phyloP scores from a whole-genome alignment of 1,140 invertebrate genomes.

The Gyrodactylus bullatarudis region DNA sequence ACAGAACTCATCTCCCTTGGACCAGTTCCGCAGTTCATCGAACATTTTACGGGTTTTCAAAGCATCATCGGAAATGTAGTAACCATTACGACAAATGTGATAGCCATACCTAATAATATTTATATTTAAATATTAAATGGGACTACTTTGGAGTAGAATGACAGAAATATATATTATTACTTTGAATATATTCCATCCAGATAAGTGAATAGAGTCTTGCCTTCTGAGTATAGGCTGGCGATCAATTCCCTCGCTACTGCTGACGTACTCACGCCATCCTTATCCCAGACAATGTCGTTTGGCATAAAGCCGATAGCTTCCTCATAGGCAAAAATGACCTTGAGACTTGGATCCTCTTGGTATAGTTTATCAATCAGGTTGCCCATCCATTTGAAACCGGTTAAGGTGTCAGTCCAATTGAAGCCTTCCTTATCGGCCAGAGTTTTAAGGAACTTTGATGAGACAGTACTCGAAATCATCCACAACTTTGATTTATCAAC shows the following conservation, averaged over 20 bases:
- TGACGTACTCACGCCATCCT: constrained; percentile 66
- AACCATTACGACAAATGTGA: constrained; percentile 49
- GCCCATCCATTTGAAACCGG: constrained; percentile 99
- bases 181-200: constrained; percentile 40
- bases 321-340: constrained; percentile 68
- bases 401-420: constrained; percentile 45
- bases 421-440: constrained; percentile 48
- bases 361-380: constrained; percentile 43
- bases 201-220: constrained; percentile 34
- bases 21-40: constrained; percentile 38
- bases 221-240: constrained; percentile 19
- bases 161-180: constrained; percentile 21
- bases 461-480: constrained; percentile 69
- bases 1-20: constrained; percentile 12
- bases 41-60: constrained; percentile 39
- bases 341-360: constrained; percentile 24
- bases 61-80: constrained; percentile 47
- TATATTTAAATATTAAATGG: neutral
- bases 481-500: constrained; percentile 8
- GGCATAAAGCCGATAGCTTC: constrained; percentile 52
- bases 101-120: constrained; percentile 31
- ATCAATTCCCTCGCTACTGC: constrained; percentile 40
- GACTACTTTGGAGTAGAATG: neutral
- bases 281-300: constrained; percentile 38
- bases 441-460: constrained; percentile 62